Evolutionary conservation across 2,888 invertebrate genomes (phyloP), one percentile per base, ranked within the genome.

Genomic region (Iselma pallidipennis): DNA sequence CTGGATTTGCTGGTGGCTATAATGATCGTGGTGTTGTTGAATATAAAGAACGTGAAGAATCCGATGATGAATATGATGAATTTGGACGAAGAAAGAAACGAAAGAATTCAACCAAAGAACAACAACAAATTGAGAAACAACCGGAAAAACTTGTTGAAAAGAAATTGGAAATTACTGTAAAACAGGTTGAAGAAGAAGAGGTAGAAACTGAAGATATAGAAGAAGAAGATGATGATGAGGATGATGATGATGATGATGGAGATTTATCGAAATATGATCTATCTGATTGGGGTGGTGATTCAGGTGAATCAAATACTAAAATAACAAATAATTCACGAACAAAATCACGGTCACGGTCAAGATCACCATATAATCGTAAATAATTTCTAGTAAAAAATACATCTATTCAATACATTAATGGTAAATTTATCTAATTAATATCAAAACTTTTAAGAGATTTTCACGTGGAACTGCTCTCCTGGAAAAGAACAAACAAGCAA

Each of bases 11-110:
- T 37, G 94, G 94, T 55, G 94, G 94, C 26, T 98, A 96, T 81
- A 98, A 98, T 84, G 98, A 98, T 80, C 87, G 98, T 62, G 97
- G 96, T 53, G 89, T 93, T 4, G 97, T 98, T 1, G 98, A 99
- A 79, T 99, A 99, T 78, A 93, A 95, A 71, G 90, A 94, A 74
- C 85, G 95, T 53, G 88, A 89, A 55, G 90, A 92, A 49, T 89
- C 89, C 9, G 96, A 96, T 77, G 96, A 95, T 78, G 98, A 98
- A 82, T 98, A 94, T 81, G 99, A 99, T 82, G 98, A 98, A 80
- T 82, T 82, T 72, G 82, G 82, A 26, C 70, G 82, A 53, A 72
- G 74, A 59, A 82, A 80, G 68, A 81, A 66, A 75, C 68, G 55
- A 68, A 69, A 45, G 59, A 61, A 59, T 21, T 61, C 57, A 51